Evolutionary conservation across 2,888 invertebrate genomes (phyloP), one percentile per base, ranked within the genome.

Genomic region (Mesorhabditis belari): DNA sequence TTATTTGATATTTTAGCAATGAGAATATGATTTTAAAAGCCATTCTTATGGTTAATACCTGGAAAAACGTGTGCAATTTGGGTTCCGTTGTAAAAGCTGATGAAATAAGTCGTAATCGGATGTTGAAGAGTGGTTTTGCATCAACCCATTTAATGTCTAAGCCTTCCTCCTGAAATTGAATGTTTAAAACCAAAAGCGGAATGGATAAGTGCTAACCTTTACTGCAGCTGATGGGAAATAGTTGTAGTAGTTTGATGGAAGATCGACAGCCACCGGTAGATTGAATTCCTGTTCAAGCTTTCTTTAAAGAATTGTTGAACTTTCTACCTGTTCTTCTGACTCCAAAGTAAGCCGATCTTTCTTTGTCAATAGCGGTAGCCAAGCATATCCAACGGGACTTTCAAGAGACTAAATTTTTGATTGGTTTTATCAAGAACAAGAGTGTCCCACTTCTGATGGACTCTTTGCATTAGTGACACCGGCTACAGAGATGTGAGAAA

Each of bases 111-210:
- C 90, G 88, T 59, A 93, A 86, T 55, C 87, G 87, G 35, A 93
- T 88, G 29, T 88, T 87, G 81, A 94, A 94, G 9, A 96, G 85
- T 12, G 88, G 89, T 75, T 90, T 89, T 54, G 88, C 87, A 82
- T 96, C 95, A 53, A 95, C 90, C 92, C 93, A 93, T 67, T 88
- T 88, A 6, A 95, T 88, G 74, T 95, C 94, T 0, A 92, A 90
- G 3, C 91, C 91, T 53, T 90, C 87, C 81, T 90, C 89, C 84
- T 84, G 78, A 19, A 79, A 54, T 52, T 53, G 52, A 4, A 21
- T 5, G 24, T 23, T 27, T 19, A 17, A 35, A 24, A 27, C 21
- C 12, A n/a, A 60, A 27, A 27, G 21, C 25, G 61, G 63, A 58
- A 73, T 71, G 57, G 89, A 12, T 61, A 26, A 49, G 35, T 6